phyloP scores from a whole-genome alignment of 2,888 invertebrate species.

The Meandrusa payeni region DNA sequence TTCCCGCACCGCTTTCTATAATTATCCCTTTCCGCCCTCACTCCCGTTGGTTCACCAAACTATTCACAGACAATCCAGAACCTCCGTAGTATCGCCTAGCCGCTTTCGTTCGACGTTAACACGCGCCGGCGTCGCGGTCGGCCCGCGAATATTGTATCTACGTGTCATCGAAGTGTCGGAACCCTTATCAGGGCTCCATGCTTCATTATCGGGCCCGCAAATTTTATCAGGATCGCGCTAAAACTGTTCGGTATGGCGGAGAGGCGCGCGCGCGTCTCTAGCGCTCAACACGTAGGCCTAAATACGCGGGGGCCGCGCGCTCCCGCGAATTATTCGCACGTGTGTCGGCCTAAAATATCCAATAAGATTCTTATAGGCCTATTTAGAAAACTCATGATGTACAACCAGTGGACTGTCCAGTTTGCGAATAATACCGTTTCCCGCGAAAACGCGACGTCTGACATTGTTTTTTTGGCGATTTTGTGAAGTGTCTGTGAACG shows the following conservation, averaged over 20 bases:
- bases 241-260: constrained; percentile 26
- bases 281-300: constrained; percentile 56
- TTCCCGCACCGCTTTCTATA: neutral
- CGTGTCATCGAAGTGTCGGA: constrained; percentile 29
- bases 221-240: constrained; percentile 26
- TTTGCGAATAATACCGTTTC: constrained; percentile 46
- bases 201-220: constrained; percentile 29
- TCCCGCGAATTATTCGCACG: constrained; percentile 66
- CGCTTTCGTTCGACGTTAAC: neutral
- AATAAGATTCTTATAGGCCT: constrained; percentile 79
- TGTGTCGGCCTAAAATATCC: constrained; percentile 42
- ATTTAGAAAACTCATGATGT: constrained; percentile 49
- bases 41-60: neutral
- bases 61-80: neutral
- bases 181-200: constrained; percentile 54
- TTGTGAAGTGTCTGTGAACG: constrained; percentile 49
- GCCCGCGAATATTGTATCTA: constrained; percentile 25
- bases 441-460: constrained; percentile 33
- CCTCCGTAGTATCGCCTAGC: constrained; percentile 1
- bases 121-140: constrained; percentile 21
- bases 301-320: constrained; percentile 47
- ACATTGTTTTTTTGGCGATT: constrained; percentile 42
- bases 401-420: constrained; percentile 35
- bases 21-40: neutral
- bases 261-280: constrained; percentile 34